phyloP scores from a whole-genome alignment of 2,797 vertebrate genomes.

The Arremon brunneinucha region DNA sequence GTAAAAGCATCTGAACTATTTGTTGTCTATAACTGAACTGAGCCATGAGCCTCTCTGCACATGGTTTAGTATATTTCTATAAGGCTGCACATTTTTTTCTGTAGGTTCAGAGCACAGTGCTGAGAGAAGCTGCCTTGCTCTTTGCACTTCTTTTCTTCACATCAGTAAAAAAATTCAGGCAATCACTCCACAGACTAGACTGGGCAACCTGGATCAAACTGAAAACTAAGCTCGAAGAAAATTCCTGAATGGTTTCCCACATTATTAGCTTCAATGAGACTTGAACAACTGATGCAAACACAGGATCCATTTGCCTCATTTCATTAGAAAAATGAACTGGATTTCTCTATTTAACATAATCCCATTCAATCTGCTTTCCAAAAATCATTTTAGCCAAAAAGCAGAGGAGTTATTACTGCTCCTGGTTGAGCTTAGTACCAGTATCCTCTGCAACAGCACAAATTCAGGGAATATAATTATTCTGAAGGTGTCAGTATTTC shows the following conservation, averaged over 20 bases:
- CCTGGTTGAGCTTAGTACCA: neutral
- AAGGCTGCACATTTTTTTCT: neutral
- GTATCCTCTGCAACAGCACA: neutral
- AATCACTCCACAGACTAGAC: neutral
- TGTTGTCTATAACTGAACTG: neutral
- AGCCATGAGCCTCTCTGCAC: neutral
- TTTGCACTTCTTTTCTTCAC: neutral
- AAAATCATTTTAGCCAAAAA: neutral
- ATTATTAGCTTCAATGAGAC: neutral
- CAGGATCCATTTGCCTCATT: neutral
- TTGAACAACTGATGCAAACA: neutral
- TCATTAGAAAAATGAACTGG: neutral
- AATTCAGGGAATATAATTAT: neutral
- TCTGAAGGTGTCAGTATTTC: neutral
- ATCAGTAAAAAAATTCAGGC: neutral
- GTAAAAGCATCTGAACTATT: neutral
- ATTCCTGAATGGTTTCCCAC: neutral
- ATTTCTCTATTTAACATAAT: neutral
- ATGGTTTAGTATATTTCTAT: neutral
- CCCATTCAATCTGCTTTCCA: neutral
- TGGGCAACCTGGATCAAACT: neutral
- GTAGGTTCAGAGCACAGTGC: neutral
- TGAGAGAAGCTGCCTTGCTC: neutral
- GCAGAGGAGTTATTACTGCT: neutral
- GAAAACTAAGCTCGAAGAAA: neutral